phyloP scores from a whole-genome alignment of 2,113 vertebrate species.

The Anas platyrhynchos region DNA sequence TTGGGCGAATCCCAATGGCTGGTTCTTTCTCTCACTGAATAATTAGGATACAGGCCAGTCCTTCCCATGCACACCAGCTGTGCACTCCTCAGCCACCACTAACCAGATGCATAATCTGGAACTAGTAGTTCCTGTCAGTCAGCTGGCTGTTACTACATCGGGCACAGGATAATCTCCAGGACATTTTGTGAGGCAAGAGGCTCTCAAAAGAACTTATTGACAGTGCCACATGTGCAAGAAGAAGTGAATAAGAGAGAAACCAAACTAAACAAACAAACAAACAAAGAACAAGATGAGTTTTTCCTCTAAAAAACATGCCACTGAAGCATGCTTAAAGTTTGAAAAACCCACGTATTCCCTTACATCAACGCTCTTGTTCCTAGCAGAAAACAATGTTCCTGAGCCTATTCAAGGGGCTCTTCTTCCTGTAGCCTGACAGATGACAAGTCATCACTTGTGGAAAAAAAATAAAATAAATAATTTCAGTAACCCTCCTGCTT shows the following conservation, averaged over 20 bases:
- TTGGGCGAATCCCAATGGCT: slow-evolving; percentile 35
- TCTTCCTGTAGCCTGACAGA: neutral
- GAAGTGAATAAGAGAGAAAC: neutral
- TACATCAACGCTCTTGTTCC: neutral
- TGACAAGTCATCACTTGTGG: neutral
- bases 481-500: neutral
- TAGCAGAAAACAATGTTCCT: neutral
- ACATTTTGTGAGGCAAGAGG: neutral
- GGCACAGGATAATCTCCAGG: neutral
- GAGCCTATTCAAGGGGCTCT: neutral
- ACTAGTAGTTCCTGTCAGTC: neutral
- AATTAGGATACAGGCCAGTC: slow-evolving; percentile 10
- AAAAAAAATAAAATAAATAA: neutral
- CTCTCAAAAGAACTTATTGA: neutral
- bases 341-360: neutral
- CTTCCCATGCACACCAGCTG: slow-evolving; percentile 30
- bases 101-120: slow-evolving; percentile 31
- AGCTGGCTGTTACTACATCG: neutral
- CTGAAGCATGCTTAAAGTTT: neutral
- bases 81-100: neutral
- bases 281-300: neutral
- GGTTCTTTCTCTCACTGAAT: slow-evolving; percentile 5
- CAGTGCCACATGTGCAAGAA: neutral
- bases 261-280: neutral
- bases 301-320: neutral